A percentile compares a stretch with the other conserved stretches of the same genome.
Conservation (phyloP, 2,113 vertebrate genomes). For the Beaufortia kweichowensis region DNA sequence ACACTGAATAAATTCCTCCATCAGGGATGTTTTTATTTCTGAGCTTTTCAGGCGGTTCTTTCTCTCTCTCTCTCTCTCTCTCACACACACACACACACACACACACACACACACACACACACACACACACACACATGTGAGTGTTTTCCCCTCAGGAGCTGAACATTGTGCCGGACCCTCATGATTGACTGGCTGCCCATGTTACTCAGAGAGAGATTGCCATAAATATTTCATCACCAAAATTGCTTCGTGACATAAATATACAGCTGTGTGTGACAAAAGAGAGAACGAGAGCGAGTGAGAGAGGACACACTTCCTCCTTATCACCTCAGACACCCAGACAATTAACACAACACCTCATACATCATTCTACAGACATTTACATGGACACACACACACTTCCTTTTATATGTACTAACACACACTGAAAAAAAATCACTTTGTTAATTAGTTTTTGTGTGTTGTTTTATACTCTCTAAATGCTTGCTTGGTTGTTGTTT, state of each 20-base stretch:
- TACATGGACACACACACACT: constrained; percentile 54
- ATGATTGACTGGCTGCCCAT: constrained; percentile 51
- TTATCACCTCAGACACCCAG: constrained; percentile 61
- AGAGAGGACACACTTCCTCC: constrained; percentile 53
- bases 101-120: not conserved
- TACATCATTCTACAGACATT: constrained; percentile 67
- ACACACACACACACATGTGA: constrained; percentile 12
- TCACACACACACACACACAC: not conserved
- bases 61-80: not conserved
- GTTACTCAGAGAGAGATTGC: constrained; percentile 56
- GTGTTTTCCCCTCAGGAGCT: constrained; percentile 36
- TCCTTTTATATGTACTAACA: too few relatives aligned
- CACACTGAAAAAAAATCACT: too few relatives aligned
- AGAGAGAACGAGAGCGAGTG: constrained; percentile 38
- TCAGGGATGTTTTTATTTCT: constrained; percentile 45
- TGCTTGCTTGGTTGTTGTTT: too few relatives aligned
- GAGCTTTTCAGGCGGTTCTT: constrained; percentile 18
- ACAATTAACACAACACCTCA: constrained; percentile 63
- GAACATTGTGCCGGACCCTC: constrained; percentile 45
- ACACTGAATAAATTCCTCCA: constrained; percentile 33
- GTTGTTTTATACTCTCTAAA: too few relatives aligned
- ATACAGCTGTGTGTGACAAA: constrained; percentile 50
- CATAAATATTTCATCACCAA: constrained; percentile 68
- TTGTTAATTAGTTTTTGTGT: too few relatives aligned
- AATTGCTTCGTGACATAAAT: constrained; percentile 69